A percentile compares a stretch with the other conserved stretches of the same genome.
Conservation (phyloP, 2,888 invertebrate genomes). For the Drosophila mercatorum region DNA sequence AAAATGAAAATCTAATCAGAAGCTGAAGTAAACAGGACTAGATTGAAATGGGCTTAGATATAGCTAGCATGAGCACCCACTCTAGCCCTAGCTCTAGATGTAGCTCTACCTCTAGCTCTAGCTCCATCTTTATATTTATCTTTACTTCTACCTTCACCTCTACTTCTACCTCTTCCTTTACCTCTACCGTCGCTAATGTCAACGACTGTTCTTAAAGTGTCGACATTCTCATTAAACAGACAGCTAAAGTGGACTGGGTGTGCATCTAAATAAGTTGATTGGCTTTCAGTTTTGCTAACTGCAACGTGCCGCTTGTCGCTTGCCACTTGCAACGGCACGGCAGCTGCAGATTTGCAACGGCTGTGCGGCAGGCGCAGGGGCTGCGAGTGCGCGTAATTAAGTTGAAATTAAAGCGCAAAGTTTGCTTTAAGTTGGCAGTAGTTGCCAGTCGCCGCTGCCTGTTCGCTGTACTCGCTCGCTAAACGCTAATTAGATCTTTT, state of each 20-base stretch:
- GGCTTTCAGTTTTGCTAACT: constrained; percentile 61
- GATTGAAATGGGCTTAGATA: too few relatives aligned
- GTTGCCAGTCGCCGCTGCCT: constrained; percentile 1
- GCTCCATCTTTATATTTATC: too few relatives aligned
- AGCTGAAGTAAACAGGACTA: too few relatives aligned
- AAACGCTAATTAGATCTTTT: constrained; percentile 75
- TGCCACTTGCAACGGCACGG: neutral
- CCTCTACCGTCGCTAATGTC: too few relatives aligned
- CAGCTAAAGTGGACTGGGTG: too few relatives aligned
- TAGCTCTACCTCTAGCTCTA: too few relatives aligned
- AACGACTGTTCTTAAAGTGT: too few relatives aligned
- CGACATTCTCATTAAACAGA: too few relatives aligned
- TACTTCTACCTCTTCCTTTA: too few relatives aligned
- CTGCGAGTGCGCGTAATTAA: constrained; percentile 60
- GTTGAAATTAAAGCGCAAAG: constrained; percentile 76
- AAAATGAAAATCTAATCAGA: neutral
- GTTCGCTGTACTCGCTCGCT: constrained; percentile 13
- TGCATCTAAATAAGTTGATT: constrained; percentile 61
- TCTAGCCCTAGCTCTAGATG: too few relatives aligned
- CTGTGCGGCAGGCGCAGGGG: neutral
- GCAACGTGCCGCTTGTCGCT: constrained; percentile 9
- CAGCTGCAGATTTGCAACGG: constrained; percentile 23
- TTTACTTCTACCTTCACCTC: too few relatives aligned
- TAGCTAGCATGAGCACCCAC: too few relatives aligned
- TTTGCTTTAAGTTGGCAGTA: constrained; percentile 70